phyloP scores from a whole-genome alignment of 2,113 vertebrate genomes.

The Pelecanoides urinatrix region DNA sequence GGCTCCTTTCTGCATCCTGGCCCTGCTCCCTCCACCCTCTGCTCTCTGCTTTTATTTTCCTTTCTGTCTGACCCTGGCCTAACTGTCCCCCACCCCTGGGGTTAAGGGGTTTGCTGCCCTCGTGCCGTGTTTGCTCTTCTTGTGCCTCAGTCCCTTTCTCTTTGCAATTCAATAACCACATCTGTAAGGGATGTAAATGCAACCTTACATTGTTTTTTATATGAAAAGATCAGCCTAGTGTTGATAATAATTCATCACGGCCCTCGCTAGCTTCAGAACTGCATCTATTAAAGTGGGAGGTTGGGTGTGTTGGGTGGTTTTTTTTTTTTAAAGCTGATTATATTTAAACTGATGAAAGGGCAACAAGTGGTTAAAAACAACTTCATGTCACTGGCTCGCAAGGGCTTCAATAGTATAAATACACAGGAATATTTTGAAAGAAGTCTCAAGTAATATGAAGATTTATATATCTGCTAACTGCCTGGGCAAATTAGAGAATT shows the following conservation, averaged over 20 bases:
- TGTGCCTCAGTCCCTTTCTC: neutral
- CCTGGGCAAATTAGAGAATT: slow-evolving; percentile 31
- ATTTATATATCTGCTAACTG: slow-evolving; percentile 3
- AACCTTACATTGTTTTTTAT: neutral
- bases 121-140: rapidly evolving
- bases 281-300: neutral
- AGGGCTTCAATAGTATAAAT: neutral
- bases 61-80: neutral
- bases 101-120: neutral
- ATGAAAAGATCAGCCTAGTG: neutral
- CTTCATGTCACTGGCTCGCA: neutral
- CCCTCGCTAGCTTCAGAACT: neutral
- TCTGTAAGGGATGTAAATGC: neutral
- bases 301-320: neutral
- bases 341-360: slow-evolving; percentile 7
- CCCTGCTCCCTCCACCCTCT: neutral
- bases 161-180: neutral
- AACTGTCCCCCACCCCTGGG: neutral
- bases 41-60: neutral
- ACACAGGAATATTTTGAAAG: slow-evolving; percentile 15
- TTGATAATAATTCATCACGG: neutral
- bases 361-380: slow-evolving; percentile 2
- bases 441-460: neutral
- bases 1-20: neutral
- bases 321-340: neutral